Evolutionary conservation across 2,888 invertebrate species (phyloP).

Genomic region (Nemoura dubitans): DNA sequence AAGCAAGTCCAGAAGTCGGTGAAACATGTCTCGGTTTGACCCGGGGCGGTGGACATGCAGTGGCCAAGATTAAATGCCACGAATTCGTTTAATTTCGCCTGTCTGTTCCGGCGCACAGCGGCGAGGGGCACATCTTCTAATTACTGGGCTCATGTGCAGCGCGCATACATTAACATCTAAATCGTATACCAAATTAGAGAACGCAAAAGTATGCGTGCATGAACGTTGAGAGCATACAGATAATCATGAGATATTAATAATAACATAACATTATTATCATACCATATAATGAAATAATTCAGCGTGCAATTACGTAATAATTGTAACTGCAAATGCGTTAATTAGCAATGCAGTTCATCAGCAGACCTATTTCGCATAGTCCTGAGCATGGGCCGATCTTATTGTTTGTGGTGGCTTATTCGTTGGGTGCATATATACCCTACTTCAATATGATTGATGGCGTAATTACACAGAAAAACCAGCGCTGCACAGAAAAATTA

Average conservation of each 20-base stretch:
- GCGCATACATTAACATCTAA: background rate
- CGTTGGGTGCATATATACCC: background rate
- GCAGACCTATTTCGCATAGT: background rate
- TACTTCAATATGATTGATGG: constrained; percentile 26
- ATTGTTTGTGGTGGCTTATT: background rate
- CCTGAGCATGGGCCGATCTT: background rate
- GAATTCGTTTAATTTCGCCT: background rate
- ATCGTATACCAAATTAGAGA: background rate
- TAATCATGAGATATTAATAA: background rate
- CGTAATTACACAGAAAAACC: background rate
- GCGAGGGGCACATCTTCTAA: background rate
- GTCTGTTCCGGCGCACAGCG: background rate
- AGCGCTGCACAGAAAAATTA: constrained; percentile 32
- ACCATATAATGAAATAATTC: background rate
- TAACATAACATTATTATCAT: background rate
- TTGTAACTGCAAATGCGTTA: background rate
- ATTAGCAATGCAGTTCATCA: background rate
- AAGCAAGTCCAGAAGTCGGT: constrained; percentile 17
- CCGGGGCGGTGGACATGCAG: background rate
- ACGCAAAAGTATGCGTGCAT: background rate
- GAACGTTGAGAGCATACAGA: background rate
- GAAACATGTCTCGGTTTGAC: constrained; percentile 23
- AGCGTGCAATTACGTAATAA: background rate
- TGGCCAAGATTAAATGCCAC: background rate
- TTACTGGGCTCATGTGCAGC: background rate